Evolutionary conservation across 1,140 invertebrate genomes (phyloP), one percentile per base, ranked within the genome.

Genomic region (Chelonus insularis): DNA sequence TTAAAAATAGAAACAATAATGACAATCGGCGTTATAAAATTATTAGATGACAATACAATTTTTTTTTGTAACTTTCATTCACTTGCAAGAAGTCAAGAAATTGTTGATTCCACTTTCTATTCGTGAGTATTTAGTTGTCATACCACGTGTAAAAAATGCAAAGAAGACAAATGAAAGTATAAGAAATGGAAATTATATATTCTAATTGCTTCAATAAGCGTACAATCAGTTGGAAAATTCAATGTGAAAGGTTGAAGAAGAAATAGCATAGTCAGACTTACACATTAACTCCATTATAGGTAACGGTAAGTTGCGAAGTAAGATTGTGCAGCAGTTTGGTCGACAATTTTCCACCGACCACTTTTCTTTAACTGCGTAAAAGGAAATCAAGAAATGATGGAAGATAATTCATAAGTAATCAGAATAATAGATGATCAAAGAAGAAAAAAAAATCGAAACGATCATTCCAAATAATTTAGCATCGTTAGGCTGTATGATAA

Each of bases 221-320:
- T 5, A 43, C 41, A 43, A 50, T 50, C 25, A 32, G 25, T 25
- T 21, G 47, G 20, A 8, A 25, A 32, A 32, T 25, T 32, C 7
- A 32, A 25, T 16, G 12, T 29, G 18, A n/a, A 34, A 47, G 18
- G 23, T 36, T n/a, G 39, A 57, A 16, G 39, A 45, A 57, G 39
- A 21, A 41, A 45, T 25, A 41, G 20, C n/a, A 43, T 2, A 18
- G 14, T 16, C n/a, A 43, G 16, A 43, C 55, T 57, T 45, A 57
- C 55, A 57, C 23, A 57, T 57, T 25, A 57, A 29, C 45, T 45
- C 55, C 55, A 57, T 45, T 56, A 25, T 8, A 11, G 23, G 6
- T 57, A 57, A 57, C 55, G 55, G 55, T 43, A 25, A 23, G n/a
- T 36, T 14, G 23, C 39, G 25, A 45, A 20, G 21, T 5, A n/a